These are phyloP conservation scores for Leptobrachium leishanense DNA, from an alignment of 2,113 vertebrate species.

Conservation along the genomic window DNA sequence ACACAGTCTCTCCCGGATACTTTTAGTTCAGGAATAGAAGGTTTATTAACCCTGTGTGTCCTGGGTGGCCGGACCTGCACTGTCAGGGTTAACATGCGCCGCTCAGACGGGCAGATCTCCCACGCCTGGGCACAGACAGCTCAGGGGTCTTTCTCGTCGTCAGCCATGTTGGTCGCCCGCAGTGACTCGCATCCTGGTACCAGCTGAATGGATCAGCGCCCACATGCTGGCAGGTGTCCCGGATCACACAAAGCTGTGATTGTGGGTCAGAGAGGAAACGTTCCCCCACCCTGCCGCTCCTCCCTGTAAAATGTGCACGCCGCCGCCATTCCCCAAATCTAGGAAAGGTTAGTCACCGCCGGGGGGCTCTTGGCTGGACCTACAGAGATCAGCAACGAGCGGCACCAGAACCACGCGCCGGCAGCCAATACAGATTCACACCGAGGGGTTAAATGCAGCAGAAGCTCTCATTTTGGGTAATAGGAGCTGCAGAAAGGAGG, in stretches of 20 bases:
- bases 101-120: neutral
- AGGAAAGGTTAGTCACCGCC: constrained; percentile 30
- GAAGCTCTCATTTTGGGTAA: too few relatives aligned
- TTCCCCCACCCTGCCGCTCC: constrained; percentile 26
- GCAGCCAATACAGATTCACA: too few relatives aligned
- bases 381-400: too few relatives aligned
- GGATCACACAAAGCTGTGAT: constrained; percentile 29
- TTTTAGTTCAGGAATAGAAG: too few relatives aligned
- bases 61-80: too few relatives aligned
- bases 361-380: neutral
- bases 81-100: too few relatives aligned
- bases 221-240: constrained; percentile 32
- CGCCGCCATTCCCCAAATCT: constrained; percentile 26
- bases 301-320: constrained; percentile 8
- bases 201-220: constrained; percentile 12
- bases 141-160: neutral
- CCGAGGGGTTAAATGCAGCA: too few relatives aligned
- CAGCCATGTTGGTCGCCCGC: neutral
- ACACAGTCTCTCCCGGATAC: too few relatives aligned
- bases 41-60: too few relatives aligned
- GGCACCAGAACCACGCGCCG: too few relatives aligned
- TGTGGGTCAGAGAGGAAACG: constrained; percentile 30
- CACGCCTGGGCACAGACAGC: neutral
- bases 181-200: constrained; percentile 13
- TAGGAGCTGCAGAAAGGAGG: too few relatives aligned